Percentiles rank a stretch among this genome's conserved stretches.
These are phyloP conservation scores for Napeogenes inachia DNA, from an alignment of 2,888 invertebrate species.

Conservation along the genomic window DNA sequence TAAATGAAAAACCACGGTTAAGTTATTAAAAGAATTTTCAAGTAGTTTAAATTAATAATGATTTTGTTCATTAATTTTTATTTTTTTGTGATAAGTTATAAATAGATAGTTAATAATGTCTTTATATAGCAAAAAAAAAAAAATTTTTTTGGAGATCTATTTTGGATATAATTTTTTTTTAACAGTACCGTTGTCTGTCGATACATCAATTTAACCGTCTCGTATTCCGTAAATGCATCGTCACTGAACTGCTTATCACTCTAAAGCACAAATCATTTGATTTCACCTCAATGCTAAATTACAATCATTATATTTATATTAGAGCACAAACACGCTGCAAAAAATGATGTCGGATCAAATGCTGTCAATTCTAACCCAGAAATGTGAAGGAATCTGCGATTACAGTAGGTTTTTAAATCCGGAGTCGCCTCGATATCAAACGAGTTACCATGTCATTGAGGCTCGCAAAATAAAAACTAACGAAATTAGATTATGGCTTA, in stretches of 20 bases:
- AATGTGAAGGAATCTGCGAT: not conserved
- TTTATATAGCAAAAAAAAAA: no score
- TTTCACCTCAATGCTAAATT: conserved; percentile 27
- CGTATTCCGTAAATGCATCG: conserved; percentile 21
- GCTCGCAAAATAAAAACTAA: conserved; percentile 7
- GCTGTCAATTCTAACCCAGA: not conserved
- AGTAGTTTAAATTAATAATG: not conserved
- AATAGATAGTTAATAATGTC: no score
- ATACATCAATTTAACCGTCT: conserved; percentile 30
- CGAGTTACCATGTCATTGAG: conserved; percentile 14
- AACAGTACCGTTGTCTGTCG: conserved; percentile 19
- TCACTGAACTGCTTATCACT: conserved; percentile 21
- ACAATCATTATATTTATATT: conserved; percentile 28
- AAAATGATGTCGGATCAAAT: not conserved
- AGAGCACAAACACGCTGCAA: conserved; percentile 6
- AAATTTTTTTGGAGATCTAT: not conserved
- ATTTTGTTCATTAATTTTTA: no score
- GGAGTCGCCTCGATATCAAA: conserved; percentile 11
- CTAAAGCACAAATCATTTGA: conserved; percentile 23
- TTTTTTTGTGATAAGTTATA: no score
- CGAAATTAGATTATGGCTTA: conserved; percentile 8
- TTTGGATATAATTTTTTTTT: not conserved
- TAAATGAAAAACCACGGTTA: no score
- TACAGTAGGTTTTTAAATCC: conserved; percentile 9
- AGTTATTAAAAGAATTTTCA: no score